Conservation (phyloP, 2,888 invertebrate species). For the Phyto melanocephala region DNA sequence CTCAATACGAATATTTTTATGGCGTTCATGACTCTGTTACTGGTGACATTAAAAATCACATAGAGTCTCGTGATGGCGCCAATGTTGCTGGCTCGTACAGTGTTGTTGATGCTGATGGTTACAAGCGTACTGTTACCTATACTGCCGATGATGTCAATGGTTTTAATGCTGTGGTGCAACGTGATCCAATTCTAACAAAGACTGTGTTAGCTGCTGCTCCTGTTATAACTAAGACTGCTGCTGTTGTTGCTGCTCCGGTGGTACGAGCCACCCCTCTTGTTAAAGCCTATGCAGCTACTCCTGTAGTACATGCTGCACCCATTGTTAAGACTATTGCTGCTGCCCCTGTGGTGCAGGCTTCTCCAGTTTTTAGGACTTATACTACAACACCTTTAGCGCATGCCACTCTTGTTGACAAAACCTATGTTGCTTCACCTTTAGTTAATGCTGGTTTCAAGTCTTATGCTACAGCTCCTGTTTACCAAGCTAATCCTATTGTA, state of each 20-base stretch:
- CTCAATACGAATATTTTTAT: slow-evolving; percentile 79
- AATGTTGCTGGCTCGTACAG: slow-evolving; percentile 81
- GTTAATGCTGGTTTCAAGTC: slow-evolving; percentile 41
- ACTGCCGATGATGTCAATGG: slow-evolving; percentile 81
- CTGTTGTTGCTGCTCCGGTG: slow-evolving; percentile 65
- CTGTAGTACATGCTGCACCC: slow-evolving; percentile 6
- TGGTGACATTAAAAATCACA: slow-evolving; percentile 80
- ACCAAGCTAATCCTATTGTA: not conserved
- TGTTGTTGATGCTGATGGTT: slow-evolving; percentile 80
- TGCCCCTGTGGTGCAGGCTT: slow-evolving; percentile 19
- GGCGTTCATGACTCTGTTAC: slow-evolving; percentile 80
- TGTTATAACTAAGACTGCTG: slow-evolving; percentile 65
- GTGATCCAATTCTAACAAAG: slow-evolving; percentile 76
- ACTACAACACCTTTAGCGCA: slow-evolving; percentile 65
- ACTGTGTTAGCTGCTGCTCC: slow-evolving; percentile 66
- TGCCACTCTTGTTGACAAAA: slow-evolving; percentile 52
- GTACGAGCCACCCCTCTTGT: slow-evolving; percentile 35
- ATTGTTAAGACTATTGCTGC: slow-evolving; percentile 25
- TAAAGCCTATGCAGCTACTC: slow-evolving; percentile 7
- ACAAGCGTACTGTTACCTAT: slow-evolving; percentile 80
- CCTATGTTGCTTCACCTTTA: slow-evolving; percentile 33
- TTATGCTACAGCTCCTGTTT: slow-evolving; percentile 15
- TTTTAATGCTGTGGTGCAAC: slow-evolving; percentile 81
- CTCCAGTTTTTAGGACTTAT: slow-evolving; percentile 23
- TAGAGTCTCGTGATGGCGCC: slow-evolving; percentile 80